Evolutionary conservation across 2,888 invertebrate species (phyloP), one percentile per base, ranked within the genome.

Genomic region (Dilophus febrilis): DNA sequence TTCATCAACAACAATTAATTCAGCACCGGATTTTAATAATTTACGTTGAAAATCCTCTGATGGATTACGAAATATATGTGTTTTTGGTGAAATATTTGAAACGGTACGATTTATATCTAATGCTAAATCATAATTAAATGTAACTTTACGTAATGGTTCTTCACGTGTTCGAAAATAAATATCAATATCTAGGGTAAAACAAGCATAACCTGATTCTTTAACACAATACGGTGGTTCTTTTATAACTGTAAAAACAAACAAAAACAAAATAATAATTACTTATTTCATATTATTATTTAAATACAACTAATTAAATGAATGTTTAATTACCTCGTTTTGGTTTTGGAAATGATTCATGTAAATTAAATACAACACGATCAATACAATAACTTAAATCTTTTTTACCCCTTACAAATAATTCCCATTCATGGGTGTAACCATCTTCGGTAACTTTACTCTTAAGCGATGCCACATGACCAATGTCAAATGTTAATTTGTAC

Each of bases 391-490:
- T 78, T 51, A 95, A 86, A 55, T 85, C 83, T 48, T 81, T 77
- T 50, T 81, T 80, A 55, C 92, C 92, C 54, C 84, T 73, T 17
- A 95, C 87, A 66, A 83, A 94, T 40, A 95, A 79, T 61, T 87
- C 86, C 95, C 95, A 95, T 61, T 95, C 94, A 66, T 95, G 95
- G 49, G 94, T 95, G 59, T 86, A 92, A 35, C 90, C 92, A 58
- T 90, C 86, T 17, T 77, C 74, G 12, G 90, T 87, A 51, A 75
- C 74, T 58, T 84, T 83, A 40, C 76, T 74, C 53, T 84, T 77
- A 50, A 88, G 59, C 45, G 76, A 73, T 48, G 94, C 87, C 62
- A 77, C 75, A 64, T 95, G 94, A 48, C 94, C 94, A 59, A 92
- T 81, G 69, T 92, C 91, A 56, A 94, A 75, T 59, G 77, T 78